These are phyloP conservation scores for Malacoctenus gilli DNA, from an alignment of 2,797 vertebrate genomes.

Conservation along the genomic window DNA sequence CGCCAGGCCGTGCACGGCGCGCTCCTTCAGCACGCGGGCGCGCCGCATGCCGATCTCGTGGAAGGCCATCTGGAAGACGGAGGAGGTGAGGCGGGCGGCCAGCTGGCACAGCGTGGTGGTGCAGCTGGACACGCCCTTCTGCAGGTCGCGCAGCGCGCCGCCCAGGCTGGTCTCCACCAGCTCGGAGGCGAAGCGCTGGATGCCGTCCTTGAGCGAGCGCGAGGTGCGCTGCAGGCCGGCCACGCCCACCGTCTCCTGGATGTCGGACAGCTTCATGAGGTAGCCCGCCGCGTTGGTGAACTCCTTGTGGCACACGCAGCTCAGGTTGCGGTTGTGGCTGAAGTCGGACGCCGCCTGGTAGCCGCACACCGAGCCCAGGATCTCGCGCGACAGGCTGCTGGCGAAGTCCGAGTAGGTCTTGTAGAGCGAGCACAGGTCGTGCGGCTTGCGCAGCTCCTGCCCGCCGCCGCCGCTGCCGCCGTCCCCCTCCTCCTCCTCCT, in stretches of 20 bases:
- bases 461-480: no score
- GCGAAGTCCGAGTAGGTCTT: conserved; percentile 91
- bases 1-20: conserved; percentile 90
- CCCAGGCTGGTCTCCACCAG: conserved; percentile 95
- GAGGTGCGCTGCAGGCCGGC: conserved; percentile 85
- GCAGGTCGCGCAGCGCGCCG: conserved; percentile 93
- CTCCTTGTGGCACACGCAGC: conserved; percentile 85
- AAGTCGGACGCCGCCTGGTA: conserved; percentile 82
- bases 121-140: conserved; percentile 93
- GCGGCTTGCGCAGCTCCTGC: conserved; percentile 80
- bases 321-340: conserved; percentile 84
- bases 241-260: conserved; percentile 83
- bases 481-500: conserved; percentile 63
- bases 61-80: conserved; percentile 96
- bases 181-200: conserved; percentile 94
- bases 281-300: conserved; percentile 81
- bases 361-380: conserved; percentile 89
- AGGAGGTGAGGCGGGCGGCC: conserved; percentile 92
- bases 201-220: conserved; percentile 88
- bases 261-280: conserved; percentile 84
- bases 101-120: conserved; percentile 94
- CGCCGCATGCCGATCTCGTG: conserved; percentile 93
- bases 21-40: conserved; percentile 89
- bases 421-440: conserved; percentile 80
- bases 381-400: conserved; percentile 89